These are phyloP conservation scores for Cliona cf. orientalis DNA, from an alignment of 37 sponge, comb jelly and placozoan species.

Conservation along the genomic window DNA sequence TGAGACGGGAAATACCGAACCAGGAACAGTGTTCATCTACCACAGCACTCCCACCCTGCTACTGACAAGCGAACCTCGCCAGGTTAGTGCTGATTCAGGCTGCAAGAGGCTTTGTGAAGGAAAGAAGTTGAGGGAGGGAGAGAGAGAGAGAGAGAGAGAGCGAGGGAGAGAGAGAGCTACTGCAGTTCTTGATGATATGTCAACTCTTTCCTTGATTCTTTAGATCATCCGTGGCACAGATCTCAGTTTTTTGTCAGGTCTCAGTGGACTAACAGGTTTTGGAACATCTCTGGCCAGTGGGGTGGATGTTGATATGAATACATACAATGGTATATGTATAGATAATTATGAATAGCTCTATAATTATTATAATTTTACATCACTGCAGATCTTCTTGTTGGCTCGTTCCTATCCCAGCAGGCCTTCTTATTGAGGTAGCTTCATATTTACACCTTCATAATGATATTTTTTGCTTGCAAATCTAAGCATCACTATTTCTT, in stretches of 20 bases:
- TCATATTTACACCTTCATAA: background rate
- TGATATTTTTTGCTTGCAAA: background rate
- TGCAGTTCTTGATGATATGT: no score
- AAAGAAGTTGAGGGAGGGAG: no score
- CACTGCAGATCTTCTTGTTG: constrained; percentile 69
- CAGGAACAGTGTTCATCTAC: constrained; percentile 81
- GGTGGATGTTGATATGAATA: constrained; percentile 76
- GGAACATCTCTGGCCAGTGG: constrained; percentile 59
- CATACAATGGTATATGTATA: constrained; percentile 64
- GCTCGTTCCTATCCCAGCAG: constrained; percentile 54
- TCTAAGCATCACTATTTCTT: background rate
- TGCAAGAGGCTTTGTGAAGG: no score
- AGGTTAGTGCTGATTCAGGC: constrained; percentile 18
- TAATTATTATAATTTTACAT: background rate
- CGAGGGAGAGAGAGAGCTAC: no score
- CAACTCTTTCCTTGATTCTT: background rate
- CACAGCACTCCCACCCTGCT: constrained; percentile 21
- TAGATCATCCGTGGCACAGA: constrained; percentile 55
- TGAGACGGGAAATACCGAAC: background rate
- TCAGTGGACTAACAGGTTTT: constrained; percentile 33
- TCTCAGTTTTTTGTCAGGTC: background rate
- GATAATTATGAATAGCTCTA: background rate
- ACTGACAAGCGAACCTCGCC: constrained; percentile 7
- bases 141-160: no score
- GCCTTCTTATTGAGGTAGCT: constrained; percentile 65